Evolutionary conservation across 2,113 vertebrate genomes (phyloP).

Genomic region (Anseranas semipalmata): DNA sequence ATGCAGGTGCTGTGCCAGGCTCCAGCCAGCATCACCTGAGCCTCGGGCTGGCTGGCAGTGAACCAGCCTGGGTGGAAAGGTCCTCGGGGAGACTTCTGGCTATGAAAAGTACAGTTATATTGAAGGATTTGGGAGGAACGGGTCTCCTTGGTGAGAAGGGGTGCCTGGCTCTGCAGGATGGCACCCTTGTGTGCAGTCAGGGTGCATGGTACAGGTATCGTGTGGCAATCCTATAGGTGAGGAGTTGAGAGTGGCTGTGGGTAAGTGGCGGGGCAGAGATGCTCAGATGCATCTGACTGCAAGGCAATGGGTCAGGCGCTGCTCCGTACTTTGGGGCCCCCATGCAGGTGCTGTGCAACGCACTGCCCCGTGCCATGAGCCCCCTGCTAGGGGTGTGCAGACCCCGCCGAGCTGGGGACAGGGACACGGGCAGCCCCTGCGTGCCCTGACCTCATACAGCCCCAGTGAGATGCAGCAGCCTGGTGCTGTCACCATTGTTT

Average conservation of each 20-base stretch:
- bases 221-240: neutral
- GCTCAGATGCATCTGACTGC: neutral
- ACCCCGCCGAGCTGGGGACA: neutral
- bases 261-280: neutral
- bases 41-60: neutral
- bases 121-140: neutral
- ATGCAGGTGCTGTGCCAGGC: neutral
- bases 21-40: neutral
- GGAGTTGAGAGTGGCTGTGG: neutral
- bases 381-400: neutral
- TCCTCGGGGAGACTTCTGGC: neutral
- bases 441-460: neutral
- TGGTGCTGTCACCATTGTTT: neutral
- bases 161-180: neutral
- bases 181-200: no score
- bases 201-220: accelerated
- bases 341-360: no score
- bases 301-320: neutral
- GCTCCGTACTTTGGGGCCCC: neutral
- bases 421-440: neutral
- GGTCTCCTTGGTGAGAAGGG: neutral
- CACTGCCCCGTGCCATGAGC: neutral
- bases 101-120: neutral
- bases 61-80: neutral
- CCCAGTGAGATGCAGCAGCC: neutral